These are phyloP conservation scores for Serrognathus titanus DNA, from an alignment of 2,888 invertebrate genomes.

Conservation along the genomic window DNA sequence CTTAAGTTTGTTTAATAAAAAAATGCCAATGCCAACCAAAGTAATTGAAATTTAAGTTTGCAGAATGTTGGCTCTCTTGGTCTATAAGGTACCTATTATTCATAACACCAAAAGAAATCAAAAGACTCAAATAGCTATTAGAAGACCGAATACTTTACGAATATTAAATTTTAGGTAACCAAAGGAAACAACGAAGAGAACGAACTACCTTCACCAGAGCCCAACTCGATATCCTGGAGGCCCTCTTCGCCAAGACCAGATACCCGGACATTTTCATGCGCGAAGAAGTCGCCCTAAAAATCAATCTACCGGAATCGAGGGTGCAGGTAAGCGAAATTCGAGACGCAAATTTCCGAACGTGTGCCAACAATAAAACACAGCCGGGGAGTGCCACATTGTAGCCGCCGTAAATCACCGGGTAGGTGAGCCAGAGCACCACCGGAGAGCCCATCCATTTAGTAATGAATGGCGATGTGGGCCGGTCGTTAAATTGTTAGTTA, in stretches of 20 bases:
- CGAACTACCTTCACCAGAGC: slow-evolving; percentile 95
- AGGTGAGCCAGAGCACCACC: slow-evolving; percentile 24
- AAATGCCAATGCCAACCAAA: too few species aligned
- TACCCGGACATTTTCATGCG: slow-evolving; percentile 99
- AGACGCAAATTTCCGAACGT: slow-evolving; percentile 9
- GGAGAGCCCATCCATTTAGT: slow-evolving; percentile 40
- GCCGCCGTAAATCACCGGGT: slow-evolving; percentile 42
- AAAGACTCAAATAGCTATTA: too few species aligned
- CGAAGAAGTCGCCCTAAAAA: slow-evolving; percentile 97
- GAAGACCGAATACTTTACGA: too few species aligned
- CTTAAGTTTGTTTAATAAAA: too few species aligned
- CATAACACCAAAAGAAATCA: too few species aligned
- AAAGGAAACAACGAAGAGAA: slow-evolving; percentile 92
- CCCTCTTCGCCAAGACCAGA: slow-evolving; percentile 90
- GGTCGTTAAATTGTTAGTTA: slow-evolving; percentile 14
- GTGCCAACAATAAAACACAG: slow-evolving; percentile 22
- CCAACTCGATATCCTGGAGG: slow-evolving; percentile 91
- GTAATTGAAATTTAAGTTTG: not conserved
- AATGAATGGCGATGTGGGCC: slow-evolving; percentile 26
- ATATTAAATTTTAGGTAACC: slow-evolving; percentile 56
- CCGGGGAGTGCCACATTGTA: not conserved
- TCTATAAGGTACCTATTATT: too few species aligned
- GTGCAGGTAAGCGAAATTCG: slow-evolving; percentile 74
- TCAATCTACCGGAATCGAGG: slow-evolving; percentile 94
- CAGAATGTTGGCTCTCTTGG: not conserved